Conservation (phyloP, 2,113 vertebrate species). For the Myodes glareolus region DNA sequence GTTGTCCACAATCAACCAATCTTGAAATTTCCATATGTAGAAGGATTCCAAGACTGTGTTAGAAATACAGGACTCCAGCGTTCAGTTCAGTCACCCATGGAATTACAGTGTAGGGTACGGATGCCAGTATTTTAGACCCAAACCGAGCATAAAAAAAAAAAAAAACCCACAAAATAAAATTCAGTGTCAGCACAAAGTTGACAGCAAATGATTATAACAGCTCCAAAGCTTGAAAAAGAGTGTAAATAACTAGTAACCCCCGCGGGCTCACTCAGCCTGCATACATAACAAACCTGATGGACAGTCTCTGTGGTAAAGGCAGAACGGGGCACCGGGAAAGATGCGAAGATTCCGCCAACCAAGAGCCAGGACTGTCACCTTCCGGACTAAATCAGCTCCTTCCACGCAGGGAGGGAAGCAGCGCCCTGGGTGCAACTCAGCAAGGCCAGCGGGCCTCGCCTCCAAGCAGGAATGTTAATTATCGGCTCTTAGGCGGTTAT, state of each 20-base stretch:
- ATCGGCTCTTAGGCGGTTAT: slow-evolving; percentile 54
- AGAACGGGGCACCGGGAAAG: slow-evolving; percentile 85
- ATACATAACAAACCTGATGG: slow-evolving; percentile 91
- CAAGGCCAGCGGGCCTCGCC: slow-evolving; percentile 74
- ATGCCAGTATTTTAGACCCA: slow-evolving; percentile 89
- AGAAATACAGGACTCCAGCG: slow-evolving; percentile 83
- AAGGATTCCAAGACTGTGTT: slow-evolving; percentile 83
- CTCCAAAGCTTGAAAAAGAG: slow-evolving; percentile 92
- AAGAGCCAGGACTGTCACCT: slow-evolving; percentile 89
- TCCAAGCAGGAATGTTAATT: slow-evolving; percentile 79
- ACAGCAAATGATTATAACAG: slow-evolving; percentile 94
- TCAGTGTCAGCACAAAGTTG: slow-evolving; percentile 93
- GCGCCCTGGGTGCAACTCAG: slow-evolving; percentile 67
- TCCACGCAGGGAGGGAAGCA: slow-evolving; percentile 80
- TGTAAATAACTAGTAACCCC: slow-evolving; percentile 93
- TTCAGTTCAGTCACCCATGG: slow-evolving; percentile 88
- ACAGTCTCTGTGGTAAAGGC: slow-evolving; percentile 88
- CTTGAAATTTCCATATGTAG: slow-evolving; percentile 85
- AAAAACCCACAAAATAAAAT: slow-evolving; percentile 88
- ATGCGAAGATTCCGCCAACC: slow-evolving; percentile 88
- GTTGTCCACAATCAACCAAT: slow-evolving; percentile 87
- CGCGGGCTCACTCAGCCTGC: slow-evolving; percentile 90
- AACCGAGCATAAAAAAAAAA: slow-evolving; percentile 88
- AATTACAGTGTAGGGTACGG: slow-evolving; percentile 87
- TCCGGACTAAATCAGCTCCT: slow-evolving; percentile 89